Evolutionary conservation across 2,797 vertebrate genomes (phyloP).

Genomic region (Borostomias antarcticus): DNA sequence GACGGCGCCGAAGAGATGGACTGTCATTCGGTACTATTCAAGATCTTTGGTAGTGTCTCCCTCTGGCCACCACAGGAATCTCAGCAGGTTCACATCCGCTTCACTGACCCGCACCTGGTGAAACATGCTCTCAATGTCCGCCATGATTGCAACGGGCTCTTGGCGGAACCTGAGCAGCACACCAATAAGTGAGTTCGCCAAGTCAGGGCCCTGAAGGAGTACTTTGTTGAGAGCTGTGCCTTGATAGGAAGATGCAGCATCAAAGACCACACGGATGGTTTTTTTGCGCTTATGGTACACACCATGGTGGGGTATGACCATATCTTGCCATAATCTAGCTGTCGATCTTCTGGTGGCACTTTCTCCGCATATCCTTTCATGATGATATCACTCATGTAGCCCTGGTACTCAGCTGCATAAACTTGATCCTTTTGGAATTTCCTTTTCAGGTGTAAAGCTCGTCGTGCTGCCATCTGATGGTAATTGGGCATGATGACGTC

Average conservation of each 20-base stretch:
- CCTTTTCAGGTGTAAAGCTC: background rate
- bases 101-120: background rate
- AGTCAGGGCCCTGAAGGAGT: slow-evolving; percentile 8
- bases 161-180: background rate
- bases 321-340: background rate
- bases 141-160: background rate
- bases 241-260: background rate
- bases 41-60: too few relatives aligned
- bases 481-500: background rate
- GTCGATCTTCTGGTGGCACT: background rate
- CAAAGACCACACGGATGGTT: background rate
- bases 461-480: background rate
- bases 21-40: too few relatives aligned
- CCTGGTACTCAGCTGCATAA: background rate
- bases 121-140: too few relatives aligned
- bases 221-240: background rate
- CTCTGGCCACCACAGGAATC: too few relatives aligned
- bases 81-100: background rate
- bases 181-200: background rate
- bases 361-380: background rate
- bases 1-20: too few relatives aligned
- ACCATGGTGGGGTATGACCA: slow-evolving; percentile 6
- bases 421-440: background rate
- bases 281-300: background rate
- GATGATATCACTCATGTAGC: background rate